Evolutionary conservation across 2,888 invertebrate species (phyloP), one percentile per base, ranked within the genome.

Genomic region (Lasioglossum marginatum): DNA sequence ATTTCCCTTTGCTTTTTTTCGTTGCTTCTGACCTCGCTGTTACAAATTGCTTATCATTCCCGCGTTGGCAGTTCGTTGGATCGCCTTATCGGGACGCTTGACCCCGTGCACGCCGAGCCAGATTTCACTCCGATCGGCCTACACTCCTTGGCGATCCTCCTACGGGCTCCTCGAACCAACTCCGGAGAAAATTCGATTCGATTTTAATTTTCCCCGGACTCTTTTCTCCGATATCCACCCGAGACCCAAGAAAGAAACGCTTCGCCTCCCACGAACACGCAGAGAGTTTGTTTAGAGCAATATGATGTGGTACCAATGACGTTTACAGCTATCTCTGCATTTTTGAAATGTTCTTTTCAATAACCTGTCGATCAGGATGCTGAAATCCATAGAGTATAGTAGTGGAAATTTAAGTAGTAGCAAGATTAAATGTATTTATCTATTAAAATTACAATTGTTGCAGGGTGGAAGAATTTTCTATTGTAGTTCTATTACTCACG

Each of bases 41-140:
- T 94, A 95, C 95, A 95, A 95, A 95, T 95, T 95, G 94, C 93
- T 94, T 94, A 94, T 94, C 94, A 92, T 91, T 83, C 74, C 86
- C 76, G 86, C 88, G 91, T 89, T 92, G 93, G 92, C 92, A 92
- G 93, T 91, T 90, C 89, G 90, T 91, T 90, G 90, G 77, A 79
- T 87, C 86, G 88, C 57, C 92, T 94, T 94, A 94, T 94, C 94
- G 91, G 80, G 82, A 86, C 79, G 81, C 83, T 82, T 93, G 92
- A 93, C 93, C 92, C 91, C 91, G 80, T 77, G 68, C 89, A 74
- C 82, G 80, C 77, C 82, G 60, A 16, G 19, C 73, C 82, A 88
- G 89, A 91, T 91, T 93, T 92, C 93, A 85, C 83, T 85, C 68
- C 57, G 60, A 45, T 43, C 76, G 66, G 66, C 70, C 57, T 68